Conservation (phyloP, 2,888 invertebrate species). For the Gandaritis pyraliata region DNA sequence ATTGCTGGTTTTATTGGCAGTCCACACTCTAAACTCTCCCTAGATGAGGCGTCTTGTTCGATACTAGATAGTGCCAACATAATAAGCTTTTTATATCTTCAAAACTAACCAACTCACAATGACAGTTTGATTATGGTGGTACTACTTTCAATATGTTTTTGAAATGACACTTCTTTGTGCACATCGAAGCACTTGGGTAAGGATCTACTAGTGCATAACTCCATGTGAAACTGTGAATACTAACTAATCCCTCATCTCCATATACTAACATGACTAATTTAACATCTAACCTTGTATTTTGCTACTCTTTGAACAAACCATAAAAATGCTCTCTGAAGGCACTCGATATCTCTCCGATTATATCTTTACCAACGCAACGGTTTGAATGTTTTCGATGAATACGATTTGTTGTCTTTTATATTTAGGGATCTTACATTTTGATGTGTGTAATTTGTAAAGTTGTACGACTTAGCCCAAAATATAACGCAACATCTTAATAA, state of each 20-base stretch:
- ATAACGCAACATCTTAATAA: too few species aligned
- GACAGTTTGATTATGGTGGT: slow-evolving; percentile 6
- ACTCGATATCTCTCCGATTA: background rate
- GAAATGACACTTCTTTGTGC: background rate
- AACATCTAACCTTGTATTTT: background rate
- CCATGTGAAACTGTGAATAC: slow-evolving; percentile 13
- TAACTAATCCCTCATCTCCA: slow-evolving; percentile 25
- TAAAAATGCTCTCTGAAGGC: background rate
- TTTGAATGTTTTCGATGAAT: background rate
- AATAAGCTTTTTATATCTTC: background rate
- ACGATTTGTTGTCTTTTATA: background rate
- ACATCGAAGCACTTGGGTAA: background rate
- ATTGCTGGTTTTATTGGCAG: too few species aligned
- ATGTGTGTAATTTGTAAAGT: background rate
- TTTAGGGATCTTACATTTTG: too few species aligned
- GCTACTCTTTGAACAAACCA: background rate
- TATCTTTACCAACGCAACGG: background rate
- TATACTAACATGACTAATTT: slow-evolving; percentile 22
- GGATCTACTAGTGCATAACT: background rate
- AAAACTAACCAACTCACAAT: slow-evolving; percentile 6
- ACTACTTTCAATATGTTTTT: background rate
- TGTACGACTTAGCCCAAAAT: background rate
- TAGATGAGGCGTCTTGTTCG: background rate
- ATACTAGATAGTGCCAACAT: slow-evolving; percentile 15
- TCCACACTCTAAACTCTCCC: background rate